Evolutionary conservation across 2,888 invertebrate genomes (phyloP), one percentile per base, ranked within the genome.

Genomic region (Macaria liturata): DNA sequence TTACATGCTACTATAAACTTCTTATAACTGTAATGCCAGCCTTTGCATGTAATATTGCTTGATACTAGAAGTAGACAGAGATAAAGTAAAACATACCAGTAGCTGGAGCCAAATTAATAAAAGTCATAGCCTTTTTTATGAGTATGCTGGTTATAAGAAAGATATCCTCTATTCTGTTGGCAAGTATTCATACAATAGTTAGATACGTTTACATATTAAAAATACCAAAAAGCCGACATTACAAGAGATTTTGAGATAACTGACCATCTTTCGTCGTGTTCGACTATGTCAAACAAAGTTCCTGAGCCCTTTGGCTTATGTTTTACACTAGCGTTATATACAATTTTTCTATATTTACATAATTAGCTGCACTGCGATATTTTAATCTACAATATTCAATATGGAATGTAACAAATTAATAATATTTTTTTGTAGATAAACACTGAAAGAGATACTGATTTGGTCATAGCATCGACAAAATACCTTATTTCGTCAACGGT

Each of bases 371-470:
- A 76, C 76, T 80, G 76, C 78, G 59, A 77, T 67, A 69, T 74
- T 42, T 42, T 80, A 80, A 66, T 71, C 72, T 81, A 81, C 68
- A 49, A 64, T 70, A 70, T 78, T 77, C 76, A 76, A 68, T 76
- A 86, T 89, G 91, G 91, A 91, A 91, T 91, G 91, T 90, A 79
- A 81, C 70, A 80, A 80, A 72, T 71, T 71, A 79, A 78, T 78
- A 72, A 78, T 78, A 72, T 70, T 69, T 77, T 78, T 4, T 3
- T 62, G 64, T 63, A 65, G 77, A 80, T 76, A 80, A 83, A 80
- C 74, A 81, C 81, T 86, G 76, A 82, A 80, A 37, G 34, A 6
- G 5, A 37, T 37, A 7, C 7, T 37, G 34, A 37, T 37, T 6
- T 37, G 34, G 34, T 6, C 7, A 7, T 4, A 37, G 34, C 34